phyloP scores from a whole-genome alignment of 2,113 vertebrate genomes.

The Charadrius vociferus region DNA sequence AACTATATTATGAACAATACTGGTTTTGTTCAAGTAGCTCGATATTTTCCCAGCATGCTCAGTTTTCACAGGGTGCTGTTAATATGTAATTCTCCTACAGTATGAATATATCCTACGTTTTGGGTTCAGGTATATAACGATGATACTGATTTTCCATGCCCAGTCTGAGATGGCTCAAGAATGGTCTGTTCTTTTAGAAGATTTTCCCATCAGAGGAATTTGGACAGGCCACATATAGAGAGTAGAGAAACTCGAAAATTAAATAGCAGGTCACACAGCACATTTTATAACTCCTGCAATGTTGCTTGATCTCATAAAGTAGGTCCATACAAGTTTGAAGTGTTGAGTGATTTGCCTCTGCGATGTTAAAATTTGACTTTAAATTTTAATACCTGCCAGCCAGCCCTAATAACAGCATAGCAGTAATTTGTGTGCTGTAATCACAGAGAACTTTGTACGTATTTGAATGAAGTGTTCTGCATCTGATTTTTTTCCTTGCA shows the following conservation, averaged over 20 bases:
- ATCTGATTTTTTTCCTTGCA: neutral
- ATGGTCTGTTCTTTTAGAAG: neutral
- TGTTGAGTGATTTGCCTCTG: constrained; percentile 36
- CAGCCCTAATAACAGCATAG: neutral
- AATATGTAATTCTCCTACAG: neutral
- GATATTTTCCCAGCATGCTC: neutral
- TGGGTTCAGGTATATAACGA: neutral
- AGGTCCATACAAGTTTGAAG: neutral
- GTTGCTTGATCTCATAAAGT: constrained; percentile 9
- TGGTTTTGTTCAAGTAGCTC: neutral
- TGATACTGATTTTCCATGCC: neutral
- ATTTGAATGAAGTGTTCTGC: neutral
- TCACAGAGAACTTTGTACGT: neutral
- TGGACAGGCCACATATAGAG: neutral
- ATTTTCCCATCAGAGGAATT: neutral
- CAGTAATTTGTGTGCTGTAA: neutral
- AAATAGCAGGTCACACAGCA: neutral
- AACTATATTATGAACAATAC: neutral
- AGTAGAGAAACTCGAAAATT: neutral
- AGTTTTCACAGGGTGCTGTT: neutral
- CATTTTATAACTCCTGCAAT: neutral
- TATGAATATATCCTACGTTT: neutral
- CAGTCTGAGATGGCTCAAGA: neutral
- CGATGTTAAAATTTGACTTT: constrained; percentile 15
- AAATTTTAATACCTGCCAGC: neutral